Percentiles rank a stretch among this genome's conserved stretches.
These are phyloP conservation scores for Battus philenor DNA, from an alignment of 1,140 invertebrate genomes.

Conservation along the genomic window DNA sequence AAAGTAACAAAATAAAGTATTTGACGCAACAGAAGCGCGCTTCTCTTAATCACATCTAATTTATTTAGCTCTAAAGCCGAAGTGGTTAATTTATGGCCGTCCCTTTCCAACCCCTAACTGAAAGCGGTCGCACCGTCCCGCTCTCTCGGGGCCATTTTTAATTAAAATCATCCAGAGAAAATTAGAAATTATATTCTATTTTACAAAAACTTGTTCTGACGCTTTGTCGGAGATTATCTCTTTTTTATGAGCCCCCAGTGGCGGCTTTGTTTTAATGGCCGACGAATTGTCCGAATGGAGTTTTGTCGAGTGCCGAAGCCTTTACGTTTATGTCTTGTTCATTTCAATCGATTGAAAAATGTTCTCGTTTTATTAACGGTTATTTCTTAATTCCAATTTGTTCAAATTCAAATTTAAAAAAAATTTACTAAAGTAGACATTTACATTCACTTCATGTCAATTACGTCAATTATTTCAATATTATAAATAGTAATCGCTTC, in stretches of 20 bases:
- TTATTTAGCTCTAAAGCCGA: slow-evolving; percentile 69
- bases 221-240: slow-evolving; percentile 71
- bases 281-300: slow-evolving; percentile 65
- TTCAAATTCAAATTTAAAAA: too few species aligned
- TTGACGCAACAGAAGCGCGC: slow-evolving; percentile 58
- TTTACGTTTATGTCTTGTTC: slow-evolving; percentile 60
- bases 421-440: too few species aligned
- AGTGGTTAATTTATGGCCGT: slow-evolving; percentile 61
- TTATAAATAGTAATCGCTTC: too few species aligned
- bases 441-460: too few species aligned
- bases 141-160: slow-evolving; percentile 71
- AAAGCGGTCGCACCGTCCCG: slow-evolving; percentile 37
- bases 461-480: too few species aligned
- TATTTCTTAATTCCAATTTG: slow-evolving; percentile 9
- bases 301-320: slow-evolving; percentile 40
- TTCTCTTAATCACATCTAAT: slow-evolving; percentile 74
- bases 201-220: slow-evolving; percentile 72
- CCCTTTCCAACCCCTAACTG: slow-evolving; percentile 48
- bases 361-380: slow-evolving; percentile 32
- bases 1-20: slow-evolving; percentile 48
- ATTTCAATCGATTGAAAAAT: slow-evolving; percentile 62
- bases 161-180: slow-evolving; percentile 74
- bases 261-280: slow-evolving; percentile 63
- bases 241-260: slow-evolving; percentile 72
- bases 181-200: slow-evolving; percentile 77